Conservation (phyloP, 2,113 vertebrate genomes). For the Antechinus flavipes region DNA sequence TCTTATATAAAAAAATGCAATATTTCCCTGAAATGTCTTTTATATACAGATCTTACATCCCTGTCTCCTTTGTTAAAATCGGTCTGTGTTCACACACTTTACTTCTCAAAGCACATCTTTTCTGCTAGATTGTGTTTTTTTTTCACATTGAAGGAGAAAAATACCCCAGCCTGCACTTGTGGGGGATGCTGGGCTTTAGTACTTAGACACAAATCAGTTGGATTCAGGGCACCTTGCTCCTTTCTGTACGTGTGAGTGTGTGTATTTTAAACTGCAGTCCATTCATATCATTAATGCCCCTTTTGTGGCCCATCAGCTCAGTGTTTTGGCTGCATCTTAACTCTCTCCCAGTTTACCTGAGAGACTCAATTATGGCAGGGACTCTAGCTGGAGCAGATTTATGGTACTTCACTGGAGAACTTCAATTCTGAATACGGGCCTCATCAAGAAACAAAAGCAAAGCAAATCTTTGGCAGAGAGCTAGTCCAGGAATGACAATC, state of each 20-base stretch:
- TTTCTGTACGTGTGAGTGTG: neutral
- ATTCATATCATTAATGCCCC: slow-evolving; percentile 59
- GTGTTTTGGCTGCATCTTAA: slow-evolving; percentile 45
- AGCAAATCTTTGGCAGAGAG: neutral
- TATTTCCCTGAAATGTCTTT: neutral
- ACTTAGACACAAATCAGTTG: neutral
- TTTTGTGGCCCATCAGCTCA: slow-evolving; percentile 69
- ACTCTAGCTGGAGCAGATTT: neutral
- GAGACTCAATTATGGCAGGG: slow-evolving; percentile 66
- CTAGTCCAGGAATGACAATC: neutral
- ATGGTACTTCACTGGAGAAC: neutral
- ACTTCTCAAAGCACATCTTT: too few relatives aligned
- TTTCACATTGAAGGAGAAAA: neutral
- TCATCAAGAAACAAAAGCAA: accelerated
- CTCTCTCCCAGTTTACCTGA: slow-evolving; percentile 26
- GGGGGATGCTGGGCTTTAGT: accelerated
- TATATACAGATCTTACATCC: neutral
- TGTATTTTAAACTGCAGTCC: neutral
- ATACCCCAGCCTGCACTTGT: neutral
- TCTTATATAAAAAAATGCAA: too few relatives aligned
- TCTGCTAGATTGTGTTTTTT: too few relatives aligned
- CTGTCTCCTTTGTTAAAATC: neutral
- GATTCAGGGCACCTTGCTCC: neutral
- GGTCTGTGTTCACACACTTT: neutral
- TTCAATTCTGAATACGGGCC: neutral